Conservation (phyloP, 2,113 vertebrate genomes). For the Bostrychus sinensis region DNA sequence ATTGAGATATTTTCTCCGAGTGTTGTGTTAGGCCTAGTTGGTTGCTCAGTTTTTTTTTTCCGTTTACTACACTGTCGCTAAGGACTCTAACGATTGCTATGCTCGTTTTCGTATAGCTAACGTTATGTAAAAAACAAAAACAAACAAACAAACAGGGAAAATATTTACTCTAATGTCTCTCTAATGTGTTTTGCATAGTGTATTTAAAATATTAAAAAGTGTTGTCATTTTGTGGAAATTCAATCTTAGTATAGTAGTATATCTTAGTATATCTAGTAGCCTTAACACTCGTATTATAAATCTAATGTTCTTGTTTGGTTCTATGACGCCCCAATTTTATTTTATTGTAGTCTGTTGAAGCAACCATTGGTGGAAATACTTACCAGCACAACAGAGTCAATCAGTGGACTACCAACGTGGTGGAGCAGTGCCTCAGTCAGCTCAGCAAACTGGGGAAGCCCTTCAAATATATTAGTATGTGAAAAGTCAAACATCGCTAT, state of each 20-base stretch:
- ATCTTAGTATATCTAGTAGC: no score
- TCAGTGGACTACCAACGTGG: conserved; percentile 89
- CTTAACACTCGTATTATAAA: background rate
- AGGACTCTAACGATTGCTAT: conserved; percentile 45
- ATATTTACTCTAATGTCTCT: no score
- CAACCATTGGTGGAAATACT: conserved; percentile 87
- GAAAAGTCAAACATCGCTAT: background rate
- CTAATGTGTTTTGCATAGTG: no score
- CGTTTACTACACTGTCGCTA: conserved; percentile 34
- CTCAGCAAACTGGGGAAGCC: conserved; percentile 94
- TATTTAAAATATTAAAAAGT: background rate
- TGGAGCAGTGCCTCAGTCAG: conserved; percentile 91
- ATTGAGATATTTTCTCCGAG: no score
- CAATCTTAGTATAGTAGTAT: background rate
- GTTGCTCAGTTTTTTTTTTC: background rate
- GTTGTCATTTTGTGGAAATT: background rate
- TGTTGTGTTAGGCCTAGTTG: background rate
- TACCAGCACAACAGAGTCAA: conserved; percentile 93
- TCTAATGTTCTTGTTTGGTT: background rate
- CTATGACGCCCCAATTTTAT: background rate
- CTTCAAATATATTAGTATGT: conserved; percentile 94
- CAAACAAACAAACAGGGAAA: no score
- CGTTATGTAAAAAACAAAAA: no score
- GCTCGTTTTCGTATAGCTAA: background rate
- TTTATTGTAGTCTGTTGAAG: conserved; percentile 84